Evolutionary conservation across 92 coral and sea anemone genomes (phyloP).

Genomic region (Paragorgia papillata): DNA sequence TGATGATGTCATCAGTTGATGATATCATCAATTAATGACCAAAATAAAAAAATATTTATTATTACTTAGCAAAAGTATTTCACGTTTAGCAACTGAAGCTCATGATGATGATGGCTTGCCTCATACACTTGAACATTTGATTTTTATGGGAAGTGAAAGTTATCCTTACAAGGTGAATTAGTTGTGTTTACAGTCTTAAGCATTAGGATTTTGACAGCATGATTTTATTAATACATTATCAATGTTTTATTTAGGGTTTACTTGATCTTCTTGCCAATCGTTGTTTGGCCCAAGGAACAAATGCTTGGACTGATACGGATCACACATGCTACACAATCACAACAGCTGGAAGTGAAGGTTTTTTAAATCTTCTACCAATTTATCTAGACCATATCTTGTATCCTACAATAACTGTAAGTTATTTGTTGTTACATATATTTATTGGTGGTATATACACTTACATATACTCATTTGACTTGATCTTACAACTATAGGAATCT

Average conservation of each 20-base stretch:
- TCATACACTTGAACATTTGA: conserved; percentile 90
- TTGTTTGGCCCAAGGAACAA: conserved; percentile 99
- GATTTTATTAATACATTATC: too few relatives aligned
- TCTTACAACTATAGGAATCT: conserved; percentile 66
- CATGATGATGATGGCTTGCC: conserved; percentile 99
- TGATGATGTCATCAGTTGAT: too few relatives aligned
- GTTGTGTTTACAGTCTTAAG: background rate
- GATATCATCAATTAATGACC: too few relatives aligned
- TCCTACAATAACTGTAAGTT: conserved; percentile 86
- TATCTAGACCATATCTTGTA: conserved; percentile 93
- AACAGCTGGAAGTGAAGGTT: conserved; percentile 98
- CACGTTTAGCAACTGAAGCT: conserved; percentile 81
- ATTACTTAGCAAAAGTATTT: background rate
- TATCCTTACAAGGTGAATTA: conserved; percentile 83
- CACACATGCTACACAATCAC: conserved; percentile 96
- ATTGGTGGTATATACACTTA: too few relatives aligned
- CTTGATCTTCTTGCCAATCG: conserved; percentile 92
- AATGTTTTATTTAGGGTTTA: conserved; percentile 85
- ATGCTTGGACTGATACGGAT: conserved; percentile 99
- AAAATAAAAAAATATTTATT: too few relatives aligned
- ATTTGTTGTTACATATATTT: background rate
- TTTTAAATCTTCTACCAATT: conserved; percentile 88
- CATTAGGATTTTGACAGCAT: background rate
- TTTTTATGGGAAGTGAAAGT: conserved; percentile 96
- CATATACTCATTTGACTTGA: too few relatives aligned